These are phyloP conservation scores for Cerastis leucographa DNA, from an alignment of 2,888 invertebrate species.

Conservation along the genomic window DNA sequence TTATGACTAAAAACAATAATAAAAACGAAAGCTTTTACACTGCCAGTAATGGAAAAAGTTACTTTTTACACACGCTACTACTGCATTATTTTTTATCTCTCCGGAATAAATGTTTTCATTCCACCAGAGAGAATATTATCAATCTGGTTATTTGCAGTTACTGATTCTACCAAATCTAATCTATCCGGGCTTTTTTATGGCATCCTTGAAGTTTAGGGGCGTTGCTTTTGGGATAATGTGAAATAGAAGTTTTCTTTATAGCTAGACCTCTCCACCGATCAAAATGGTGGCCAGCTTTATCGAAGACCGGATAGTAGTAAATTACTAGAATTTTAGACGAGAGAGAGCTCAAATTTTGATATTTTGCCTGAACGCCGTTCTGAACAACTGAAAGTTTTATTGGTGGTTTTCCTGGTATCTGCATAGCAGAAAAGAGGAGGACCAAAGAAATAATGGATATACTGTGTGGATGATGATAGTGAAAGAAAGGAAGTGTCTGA, in stretches of 20 bases:
- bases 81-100: slow-evolving; percentile 39
- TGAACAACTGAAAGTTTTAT: neutral
- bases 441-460: too few species aligned
- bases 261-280: neutral
- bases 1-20: slow-evolving; percentile 35
- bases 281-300: neutral
- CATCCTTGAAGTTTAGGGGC: neutral
- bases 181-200: neutral
- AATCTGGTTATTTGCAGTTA: neutral
- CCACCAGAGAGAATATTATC: neutral
- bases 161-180: neutral
- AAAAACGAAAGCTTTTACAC: slow-evolving; percentile 27
- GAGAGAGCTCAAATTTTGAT: neutral
- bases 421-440: neutral
- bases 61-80: slow-evolving; percentile 3
- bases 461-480: too few species aligned
- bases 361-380: neutral
- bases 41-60: slow-evolving; percentile 23
- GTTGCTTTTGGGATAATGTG: neutral
- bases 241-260: neutral
- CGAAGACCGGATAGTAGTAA: too few species aligned
- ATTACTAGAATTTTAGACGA: neutral
- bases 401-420: neutral
- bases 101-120: slow-evolving; percentile 19
- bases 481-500: too few species aligned